Evolutionary conservation across 2,113 vertebrate species (phyloP), one percentile per base, ranked within the genome.

Genomic region (Australoheros scitulus): DNA sequence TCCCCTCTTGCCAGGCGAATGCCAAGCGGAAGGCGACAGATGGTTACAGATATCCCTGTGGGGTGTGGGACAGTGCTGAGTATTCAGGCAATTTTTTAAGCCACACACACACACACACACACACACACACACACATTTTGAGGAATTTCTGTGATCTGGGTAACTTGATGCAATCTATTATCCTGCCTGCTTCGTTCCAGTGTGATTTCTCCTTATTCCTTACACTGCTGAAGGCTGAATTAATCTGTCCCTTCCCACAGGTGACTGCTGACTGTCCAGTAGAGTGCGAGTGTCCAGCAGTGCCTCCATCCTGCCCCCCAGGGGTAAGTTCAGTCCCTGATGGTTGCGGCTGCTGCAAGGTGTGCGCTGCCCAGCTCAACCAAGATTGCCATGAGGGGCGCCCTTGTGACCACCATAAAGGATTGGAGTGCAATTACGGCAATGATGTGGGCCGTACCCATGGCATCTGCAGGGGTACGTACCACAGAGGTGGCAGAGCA

Each of bases 381-480:
- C 95, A 97, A 83, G 96, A 96, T 72, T 97, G 96, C 77, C 90
- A 94, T 6, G 88, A 91, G 22, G 91, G 87, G 2, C 91, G 84
- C 2, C 96, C 96, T 15, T 97, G 96, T 3, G 96, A 97, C 85
- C 95, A 96, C 82, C 95, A 96, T 52, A 96, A 95, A 82, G 96
- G 96, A 38, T 93, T 97, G 70, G 94, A 97, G 92, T 97, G 96
- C 87, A 96, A 96, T 91, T 96, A 96, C 9, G 96, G 96, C 79
- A 96, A 96, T 0, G 95, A 96, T 3, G 94, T 95, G 38, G 91
- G 90, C 18, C 94, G 89, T 1, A 91, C 85, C 11, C 90, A 92
- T 5, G 96, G 96, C 86, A 96, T 97, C 94, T 97, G 97, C 91
- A 94, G 96, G 85, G 96, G 96, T 97, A 92, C 61, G 95, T 81